Percentiles rank a stretch among this genome's conserved stretches.
Evolutionary conservation across 2,888 invertebrate genomes (phyloP).

Genomic region (Drosophila anceps): DNA sequence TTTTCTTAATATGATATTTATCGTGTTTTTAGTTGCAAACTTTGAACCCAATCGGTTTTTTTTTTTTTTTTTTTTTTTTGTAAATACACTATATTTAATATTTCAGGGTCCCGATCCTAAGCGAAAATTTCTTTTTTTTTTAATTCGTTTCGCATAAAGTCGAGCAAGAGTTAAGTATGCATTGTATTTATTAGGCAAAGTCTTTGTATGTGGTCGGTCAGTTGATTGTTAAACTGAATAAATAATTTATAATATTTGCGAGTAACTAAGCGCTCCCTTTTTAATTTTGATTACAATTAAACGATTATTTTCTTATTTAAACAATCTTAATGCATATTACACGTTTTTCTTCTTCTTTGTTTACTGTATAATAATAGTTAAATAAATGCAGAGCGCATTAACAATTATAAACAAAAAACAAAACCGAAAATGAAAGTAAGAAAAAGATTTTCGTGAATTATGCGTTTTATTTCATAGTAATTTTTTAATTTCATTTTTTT

Average conservation of each 20-base stretch:
- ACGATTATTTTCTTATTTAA: slow-evolving; percentile 50
- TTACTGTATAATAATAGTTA: slow-evolving; percentile 66
- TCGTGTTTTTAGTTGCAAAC: slow-evolving; percentile 27
- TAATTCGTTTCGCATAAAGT: slow-evolving; percentile 2
- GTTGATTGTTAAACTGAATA: slow-evolving; percentile 50
- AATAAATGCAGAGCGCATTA: slow-evolving; percentile 50
- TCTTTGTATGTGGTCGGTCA: slow-evolving; percentile 38
- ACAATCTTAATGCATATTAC: slow-evolving; percentile 44
- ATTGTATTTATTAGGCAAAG: slow-evolving; percentile 36
- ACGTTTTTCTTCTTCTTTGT: slow-evolving; percentile 50
- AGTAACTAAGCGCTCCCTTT: slow-evolving; percentile 32
- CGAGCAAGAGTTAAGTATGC: slow-evolving; percentile 10
- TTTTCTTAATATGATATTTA: slow-evolving; percentile 21
- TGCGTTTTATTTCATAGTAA: slow-evolving; percentile 43
- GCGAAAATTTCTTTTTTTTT: not conserved
- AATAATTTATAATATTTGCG: slow-evolving; percentile 52
- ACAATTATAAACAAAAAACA: slow-evolving; percentile 11
- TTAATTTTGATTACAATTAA: slow-evolving; percentile 38
- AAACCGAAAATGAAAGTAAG: slow-evolving; percentile 1
- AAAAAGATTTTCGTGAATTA: slow-evolving; percentile 30
- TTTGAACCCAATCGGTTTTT: slow-evolving; percentile 25
- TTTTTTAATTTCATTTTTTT: slow-evolving; percentile 26
- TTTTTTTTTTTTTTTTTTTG: slow-evolving; percentile 37
- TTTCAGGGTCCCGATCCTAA: slow-evolving; percentile 12
- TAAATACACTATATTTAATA: slow-evolving; percentile 32